A percentile compares a stretch with the other conserved stretches of the same genome.
Evolutionary conservation across 2,113 vertebrate genomes (phyloP).

Genomic region (Monopterus albus): DNA sequence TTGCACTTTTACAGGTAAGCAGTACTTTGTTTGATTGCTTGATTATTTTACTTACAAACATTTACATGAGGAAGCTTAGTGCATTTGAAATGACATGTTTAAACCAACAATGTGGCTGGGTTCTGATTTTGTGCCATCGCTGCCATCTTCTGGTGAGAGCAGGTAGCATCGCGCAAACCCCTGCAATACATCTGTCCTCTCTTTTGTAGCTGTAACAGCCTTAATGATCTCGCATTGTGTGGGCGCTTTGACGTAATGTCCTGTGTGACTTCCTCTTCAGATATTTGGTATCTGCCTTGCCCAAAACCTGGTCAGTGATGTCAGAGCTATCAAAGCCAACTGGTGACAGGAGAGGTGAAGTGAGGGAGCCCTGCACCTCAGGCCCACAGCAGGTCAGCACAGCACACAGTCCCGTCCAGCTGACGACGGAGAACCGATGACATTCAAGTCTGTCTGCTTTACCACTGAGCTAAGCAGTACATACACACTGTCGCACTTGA

Average conservation of each 20-base stretch:
- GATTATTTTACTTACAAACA: not conserved
- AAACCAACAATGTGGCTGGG: not conserved
- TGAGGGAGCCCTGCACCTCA: slow-evolving; percentile 4
- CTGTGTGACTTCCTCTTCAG: slow-evolving; percentile 70
- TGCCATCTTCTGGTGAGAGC: slow-evolving; percentile 71
- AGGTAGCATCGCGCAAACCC: not conserved
- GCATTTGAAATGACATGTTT: not conserved
- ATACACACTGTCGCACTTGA: slow-evolving; percentile 5
- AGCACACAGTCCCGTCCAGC: slow-evolving; percentile 46
- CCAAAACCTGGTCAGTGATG: slow-evolving; percentile 90
- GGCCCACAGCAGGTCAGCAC: slow-evolving; percentile 13
- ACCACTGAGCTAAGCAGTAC: slow-evolving; percentile 45
- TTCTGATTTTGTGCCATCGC: slow-evolving; percentile 46
- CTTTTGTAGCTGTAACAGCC: not conserved
- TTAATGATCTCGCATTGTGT: not conserved
- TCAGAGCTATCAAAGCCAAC: slow-evolving; percentile 91
- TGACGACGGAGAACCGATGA: slow-evolving; percentile 21
- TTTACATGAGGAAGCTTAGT: not conserved
- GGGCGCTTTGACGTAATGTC: not conserved
- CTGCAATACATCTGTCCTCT: not conserved
- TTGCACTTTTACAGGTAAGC: slow-evolving; percentile 91
- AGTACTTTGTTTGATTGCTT: not conserved
- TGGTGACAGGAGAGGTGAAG: slow-evolving; percentile 83
- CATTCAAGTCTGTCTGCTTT: slow-evolving; percentile 27
- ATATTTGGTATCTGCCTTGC: slow-evolving; percentile 93